Conservation (phyloP, 2,113 vertebrate genomes). For the Megalops atlanticus region DNA sequence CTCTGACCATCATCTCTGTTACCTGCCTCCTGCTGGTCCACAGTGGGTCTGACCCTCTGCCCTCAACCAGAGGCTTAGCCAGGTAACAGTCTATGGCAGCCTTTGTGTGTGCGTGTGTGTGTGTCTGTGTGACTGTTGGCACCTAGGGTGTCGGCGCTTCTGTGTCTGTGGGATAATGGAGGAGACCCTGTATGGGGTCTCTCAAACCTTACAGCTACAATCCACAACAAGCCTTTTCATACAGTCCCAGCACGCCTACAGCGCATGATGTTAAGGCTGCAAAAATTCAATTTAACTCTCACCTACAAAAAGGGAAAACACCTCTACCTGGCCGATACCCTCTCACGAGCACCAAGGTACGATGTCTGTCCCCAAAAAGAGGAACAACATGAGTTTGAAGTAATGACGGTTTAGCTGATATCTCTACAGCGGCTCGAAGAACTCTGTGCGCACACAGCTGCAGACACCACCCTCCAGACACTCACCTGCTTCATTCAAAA, state of each 20-base stretch:
- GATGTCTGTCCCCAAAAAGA: background rate
- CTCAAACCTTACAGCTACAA: too few species aligned
- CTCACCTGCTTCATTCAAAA: background rate
- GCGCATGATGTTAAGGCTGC: conserved; percentile 20
- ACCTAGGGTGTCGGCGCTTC: too few species aligned
- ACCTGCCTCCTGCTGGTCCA: too few species aligned
- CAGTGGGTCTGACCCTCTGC: too few species aligned
- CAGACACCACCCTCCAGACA: background rate
- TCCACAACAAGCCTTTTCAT: conserved; percentile 26
- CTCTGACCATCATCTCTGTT: too few species aligned
- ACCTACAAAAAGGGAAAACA: conserved; percentile 32
- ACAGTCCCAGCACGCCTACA: conserved; percentile 1
- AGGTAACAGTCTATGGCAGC: too few species aligned
- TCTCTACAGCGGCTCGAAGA: background rate
- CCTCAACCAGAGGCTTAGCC: too few species aligned
- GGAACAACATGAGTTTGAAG: background rate
- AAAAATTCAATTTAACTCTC: conserved; percentile 12
- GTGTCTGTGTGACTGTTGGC: too few species aligned
- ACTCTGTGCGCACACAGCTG: background rate
- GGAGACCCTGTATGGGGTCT: too few species aligned
- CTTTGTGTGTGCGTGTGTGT: too few species aligned
- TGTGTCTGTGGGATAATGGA: too few species aligned
- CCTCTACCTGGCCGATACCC: conserved; percentile 26
- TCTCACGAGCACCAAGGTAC: conserved; percentile 9
- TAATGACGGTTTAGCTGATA: conserved; percentile 23